phyloP scores from a whole-genome alignment of 2,113 vertebrate genomes.

The Lagopus leucura region DNA sequence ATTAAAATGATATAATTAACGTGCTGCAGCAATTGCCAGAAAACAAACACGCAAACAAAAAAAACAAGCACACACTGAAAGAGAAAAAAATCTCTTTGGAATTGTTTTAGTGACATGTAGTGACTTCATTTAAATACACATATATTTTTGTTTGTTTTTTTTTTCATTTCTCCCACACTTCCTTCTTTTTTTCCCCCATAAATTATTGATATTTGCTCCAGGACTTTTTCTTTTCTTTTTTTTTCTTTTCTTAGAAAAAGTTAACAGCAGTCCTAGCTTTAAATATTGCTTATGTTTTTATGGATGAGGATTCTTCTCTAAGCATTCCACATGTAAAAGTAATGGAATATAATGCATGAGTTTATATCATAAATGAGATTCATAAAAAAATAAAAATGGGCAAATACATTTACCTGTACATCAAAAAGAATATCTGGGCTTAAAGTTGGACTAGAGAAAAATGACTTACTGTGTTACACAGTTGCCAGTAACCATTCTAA shows the following conservation, averaged over 20 bases:
- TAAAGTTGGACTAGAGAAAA: background rate
- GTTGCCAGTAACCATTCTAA: background rate
- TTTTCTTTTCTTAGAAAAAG: background rate
- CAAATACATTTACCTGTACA: background rate
- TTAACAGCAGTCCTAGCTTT: background rate
- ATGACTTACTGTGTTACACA: background rate
- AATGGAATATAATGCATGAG: background rate
- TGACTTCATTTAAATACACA: background rate
- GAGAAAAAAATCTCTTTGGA: background rate
- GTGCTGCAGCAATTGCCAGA: background rate
- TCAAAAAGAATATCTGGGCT: background rate
- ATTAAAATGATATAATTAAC: background rate
- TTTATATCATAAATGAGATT: background rate
- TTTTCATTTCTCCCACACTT: background rate
- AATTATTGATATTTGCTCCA: background rate
- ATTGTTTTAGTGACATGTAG: background rate
- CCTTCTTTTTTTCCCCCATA: background rate
- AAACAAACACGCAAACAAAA: background rate
- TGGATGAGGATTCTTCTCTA: background rate
- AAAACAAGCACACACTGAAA: background rate
- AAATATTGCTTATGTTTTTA: background rate
- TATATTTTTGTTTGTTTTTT: background rate
- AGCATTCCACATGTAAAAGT: background rate
- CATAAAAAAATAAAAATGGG: background rate
- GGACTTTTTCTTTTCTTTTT: background rate